Conservation (phyloP, 2,888 invertebrate species). For the Heliconius cydno region DNA sequence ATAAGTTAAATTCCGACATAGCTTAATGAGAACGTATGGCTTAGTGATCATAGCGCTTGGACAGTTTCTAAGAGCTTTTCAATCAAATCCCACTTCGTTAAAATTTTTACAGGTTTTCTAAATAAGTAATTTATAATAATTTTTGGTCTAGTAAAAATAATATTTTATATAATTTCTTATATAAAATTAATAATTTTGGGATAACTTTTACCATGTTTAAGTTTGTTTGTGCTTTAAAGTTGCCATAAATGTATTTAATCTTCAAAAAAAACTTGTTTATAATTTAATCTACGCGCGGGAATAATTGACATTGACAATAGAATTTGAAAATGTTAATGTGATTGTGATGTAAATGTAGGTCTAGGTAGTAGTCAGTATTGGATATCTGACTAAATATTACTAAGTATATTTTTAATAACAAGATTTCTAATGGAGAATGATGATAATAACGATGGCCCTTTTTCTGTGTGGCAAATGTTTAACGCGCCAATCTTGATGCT, state of each 20-base stretch:
- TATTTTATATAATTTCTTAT: too few relatives aligned
- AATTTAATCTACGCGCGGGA: background rate
- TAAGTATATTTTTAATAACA: background rate
- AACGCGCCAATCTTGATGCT: conserved; percentile 84
- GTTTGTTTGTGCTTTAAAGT: background rate
- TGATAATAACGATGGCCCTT: conserved; percentile 74
- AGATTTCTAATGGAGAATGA: conserved; percentile 69
- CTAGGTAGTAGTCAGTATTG: background rate
- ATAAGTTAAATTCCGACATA: too few relatives aligned
- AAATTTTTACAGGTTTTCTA: too few relatives aligned
- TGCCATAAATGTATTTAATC: background rate
- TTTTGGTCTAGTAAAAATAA: too few relatives aligned
- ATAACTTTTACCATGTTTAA: too few relatives aligned
- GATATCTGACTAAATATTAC: background rate
- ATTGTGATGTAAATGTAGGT: too few relatives aligned
- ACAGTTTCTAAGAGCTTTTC: too few relatives aligned
- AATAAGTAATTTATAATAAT: too few relatives aligned
- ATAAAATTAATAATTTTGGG: too few relatives aligned
- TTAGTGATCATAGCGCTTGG: too few relatives aligned
- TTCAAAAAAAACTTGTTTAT: background rate
- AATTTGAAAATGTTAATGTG: background rate
- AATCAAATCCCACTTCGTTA: too few relatives aligned
- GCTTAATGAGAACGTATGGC: too few relatives aligned
- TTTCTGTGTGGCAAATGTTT: conserved; percentile 85
- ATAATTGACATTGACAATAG: conserved; percentile 11